These are phyloP conservation scores for Cynopterus sphinx DNA, from an alignment of 2,797 vertebrate genomes.

Conservation along the genomic window DNA sequence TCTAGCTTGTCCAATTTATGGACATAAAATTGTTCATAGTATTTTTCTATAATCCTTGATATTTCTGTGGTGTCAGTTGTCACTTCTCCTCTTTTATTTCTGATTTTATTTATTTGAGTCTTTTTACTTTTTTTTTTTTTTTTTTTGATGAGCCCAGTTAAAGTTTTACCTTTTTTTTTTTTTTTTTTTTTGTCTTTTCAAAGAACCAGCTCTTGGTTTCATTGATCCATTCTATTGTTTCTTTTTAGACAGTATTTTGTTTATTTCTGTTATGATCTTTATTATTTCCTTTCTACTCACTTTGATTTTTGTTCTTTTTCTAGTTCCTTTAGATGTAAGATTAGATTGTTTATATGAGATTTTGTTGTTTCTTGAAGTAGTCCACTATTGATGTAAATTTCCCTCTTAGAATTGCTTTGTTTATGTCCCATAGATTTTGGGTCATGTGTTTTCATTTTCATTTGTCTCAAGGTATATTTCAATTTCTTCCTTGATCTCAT, in stretches of 20 bases:
- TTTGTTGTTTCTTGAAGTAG: background rate
- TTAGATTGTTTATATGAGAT: background rate
- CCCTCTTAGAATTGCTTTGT: background rate
- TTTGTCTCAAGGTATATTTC: background rate
- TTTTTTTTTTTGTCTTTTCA: background rate
- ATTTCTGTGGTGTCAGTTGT: background rate
- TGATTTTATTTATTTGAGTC: background rate
- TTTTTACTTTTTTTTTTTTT: background rate
- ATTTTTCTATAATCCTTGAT: background rate
- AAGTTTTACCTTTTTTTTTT: background rate
- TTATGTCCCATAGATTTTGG: background rate
- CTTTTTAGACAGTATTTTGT: background rate
- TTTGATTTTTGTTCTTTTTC: background rate
- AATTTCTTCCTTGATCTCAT: too few relatives aligned
- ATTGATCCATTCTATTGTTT: background rate
- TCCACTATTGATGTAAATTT: background rate
- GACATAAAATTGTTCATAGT: background rate
- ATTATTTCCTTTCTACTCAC: background rate
- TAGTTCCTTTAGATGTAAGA: background rate
- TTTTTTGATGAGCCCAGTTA: background rate
- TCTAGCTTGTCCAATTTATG: background rate
- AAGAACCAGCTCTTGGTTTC: background rate
- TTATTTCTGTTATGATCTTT: background rate
- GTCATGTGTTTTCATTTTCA: background rate
- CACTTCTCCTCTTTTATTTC: background rate